phyloP scores from a whole-genome alignment of 2,888 invertebrate genomes.

The Odontocolon sp. region DNA sequence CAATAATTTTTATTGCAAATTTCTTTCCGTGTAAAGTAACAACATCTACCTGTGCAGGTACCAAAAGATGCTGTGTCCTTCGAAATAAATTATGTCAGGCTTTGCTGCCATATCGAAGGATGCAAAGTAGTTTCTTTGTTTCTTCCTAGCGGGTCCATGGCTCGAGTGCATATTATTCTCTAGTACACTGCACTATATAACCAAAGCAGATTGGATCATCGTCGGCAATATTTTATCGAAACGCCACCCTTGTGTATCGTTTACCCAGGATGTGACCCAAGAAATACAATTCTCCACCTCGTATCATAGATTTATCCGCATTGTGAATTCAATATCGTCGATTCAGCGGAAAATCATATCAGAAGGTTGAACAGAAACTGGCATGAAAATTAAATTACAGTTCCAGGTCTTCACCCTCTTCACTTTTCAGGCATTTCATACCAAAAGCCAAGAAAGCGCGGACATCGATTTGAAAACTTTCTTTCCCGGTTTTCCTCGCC shows the following conservation, averaged over 20 bases:
- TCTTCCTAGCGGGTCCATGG: background rate
- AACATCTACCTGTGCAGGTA: too few species aligned
- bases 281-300: constrained; percentile 2
- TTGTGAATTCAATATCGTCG: constrained; percentile 42
- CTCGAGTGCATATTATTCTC: background rate
- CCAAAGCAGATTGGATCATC: constrained; percentile 48
- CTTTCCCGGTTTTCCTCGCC: constrained; percentile 10
- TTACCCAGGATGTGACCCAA: constrained; percentile 1
- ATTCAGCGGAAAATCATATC: constrained; percentile 36
- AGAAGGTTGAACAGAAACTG: background rate
- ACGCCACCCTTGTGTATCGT: constrained; percentile 50
- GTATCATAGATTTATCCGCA: constrained; percentile 54
- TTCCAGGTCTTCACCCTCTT: constrained; percentile 31
- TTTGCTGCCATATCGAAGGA: too few species aligned
- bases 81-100: too few species aligned
- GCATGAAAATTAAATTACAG: constrained; percentile 45
- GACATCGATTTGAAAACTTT: constrained; percentile 33
- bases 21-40: too few species aligned
- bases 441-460: background rate
- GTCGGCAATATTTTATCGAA: constrained; percentile 56
- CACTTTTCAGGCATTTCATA: background rate
- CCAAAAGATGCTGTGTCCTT: too few species aligned
- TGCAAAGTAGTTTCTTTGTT: background rate
- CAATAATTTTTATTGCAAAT: too few species aligned
- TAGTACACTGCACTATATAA: background rate